Conservation (phyloP, 2,797 vertebrate genomes). For the Moxostoma hubbsi region DNA sequence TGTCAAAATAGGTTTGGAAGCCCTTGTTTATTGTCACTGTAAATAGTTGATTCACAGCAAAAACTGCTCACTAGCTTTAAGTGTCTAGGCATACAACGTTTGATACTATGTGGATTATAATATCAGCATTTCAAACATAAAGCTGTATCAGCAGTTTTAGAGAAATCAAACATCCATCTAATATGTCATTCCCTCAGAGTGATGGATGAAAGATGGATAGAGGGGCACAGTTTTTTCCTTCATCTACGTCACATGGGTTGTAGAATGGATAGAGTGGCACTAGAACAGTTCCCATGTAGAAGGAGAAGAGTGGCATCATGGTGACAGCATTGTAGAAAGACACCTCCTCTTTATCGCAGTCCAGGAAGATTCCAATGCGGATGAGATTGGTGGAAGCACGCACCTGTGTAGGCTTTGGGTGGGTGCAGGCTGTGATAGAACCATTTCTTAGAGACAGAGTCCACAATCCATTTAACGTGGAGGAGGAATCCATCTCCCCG, state of each 20-base stretch:
- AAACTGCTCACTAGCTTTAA: background rate
- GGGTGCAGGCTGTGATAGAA: conserved; percentile 71
- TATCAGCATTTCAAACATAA: background rate
- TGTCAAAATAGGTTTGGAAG: no score
- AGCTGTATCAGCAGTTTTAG: background rate
- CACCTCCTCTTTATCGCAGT: conserved; percentile 79
- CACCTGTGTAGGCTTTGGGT: conserved; percentile 73
- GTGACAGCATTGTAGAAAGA: conserved; percentile 80
- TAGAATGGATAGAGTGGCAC: conserved; percentile 75
- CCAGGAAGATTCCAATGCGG: conserved; percentile 78
- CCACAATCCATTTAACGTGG: conserved; percentile 74
- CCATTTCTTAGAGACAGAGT: conserved; percentile 72
- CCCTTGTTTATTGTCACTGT: background rate
- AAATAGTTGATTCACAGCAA: conserved; percentile 3
- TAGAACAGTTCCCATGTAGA: conserved; percentile 66
- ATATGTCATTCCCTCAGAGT: conserved; percentile 60
- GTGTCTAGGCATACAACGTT: background rate
- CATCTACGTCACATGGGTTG: conserved; percentile 78
- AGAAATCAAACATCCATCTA: background rate
- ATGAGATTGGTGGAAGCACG: conserved; percentile 59
- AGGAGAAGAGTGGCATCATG: conserved; percentile 77
- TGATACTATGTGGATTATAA: conserved; percentile 1
- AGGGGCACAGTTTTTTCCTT: conserved; percentile 70
- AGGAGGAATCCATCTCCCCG: conserved; percentile 72
- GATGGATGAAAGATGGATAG: conserved; percentile 73